Percentiles rank a stretch among this genome's conserved stretches.
Conservation (phyloP, 2,888 invertebrate species). For the Drosophila neoperkinsi region DNA sequence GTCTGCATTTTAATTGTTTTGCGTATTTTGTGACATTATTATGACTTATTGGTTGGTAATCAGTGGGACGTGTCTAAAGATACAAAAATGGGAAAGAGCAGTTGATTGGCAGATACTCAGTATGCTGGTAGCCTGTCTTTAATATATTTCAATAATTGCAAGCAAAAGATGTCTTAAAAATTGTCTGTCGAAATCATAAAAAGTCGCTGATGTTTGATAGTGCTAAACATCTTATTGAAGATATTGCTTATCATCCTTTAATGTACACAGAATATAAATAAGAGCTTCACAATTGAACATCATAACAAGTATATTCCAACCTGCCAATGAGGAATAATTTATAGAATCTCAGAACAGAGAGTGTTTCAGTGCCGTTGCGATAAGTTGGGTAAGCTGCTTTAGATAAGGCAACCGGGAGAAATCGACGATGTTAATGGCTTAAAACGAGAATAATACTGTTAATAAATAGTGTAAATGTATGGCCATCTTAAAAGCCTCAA, state of each 20-base stretch:
- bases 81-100: neutral
- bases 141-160: too few species aligned
- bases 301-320: too few species aligned
- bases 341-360: conserved; percentile 15
- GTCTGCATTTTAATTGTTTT: neutral
- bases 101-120: neutral
- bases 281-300: too few species aligned
- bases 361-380: conserved; percentile 38
- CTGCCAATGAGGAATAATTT: too few species aligned
- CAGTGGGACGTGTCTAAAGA: neutral
- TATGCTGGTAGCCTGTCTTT: neutral
- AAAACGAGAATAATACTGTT: conserved; percentile 20
- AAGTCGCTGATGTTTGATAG: neutral
- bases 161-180: neutral
- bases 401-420: conserved; percentile 38
- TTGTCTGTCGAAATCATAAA: neutral
- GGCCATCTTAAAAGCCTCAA: neutral
- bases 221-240: neutral
- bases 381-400: conserved; percentile 34
- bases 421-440: neutral
- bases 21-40: conserved; percentile 7
- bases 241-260: too few species aligned
- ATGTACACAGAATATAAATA: too few species aligned
- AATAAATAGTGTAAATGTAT: conserved; percentile 40
- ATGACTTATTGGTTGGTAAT: neutral